Evolutionary conservation across 2,888 invertebrate species (phyloP), one percentile per base, ranked within the genome.

Genomic region (Eupithecia insigniata): DNA sequence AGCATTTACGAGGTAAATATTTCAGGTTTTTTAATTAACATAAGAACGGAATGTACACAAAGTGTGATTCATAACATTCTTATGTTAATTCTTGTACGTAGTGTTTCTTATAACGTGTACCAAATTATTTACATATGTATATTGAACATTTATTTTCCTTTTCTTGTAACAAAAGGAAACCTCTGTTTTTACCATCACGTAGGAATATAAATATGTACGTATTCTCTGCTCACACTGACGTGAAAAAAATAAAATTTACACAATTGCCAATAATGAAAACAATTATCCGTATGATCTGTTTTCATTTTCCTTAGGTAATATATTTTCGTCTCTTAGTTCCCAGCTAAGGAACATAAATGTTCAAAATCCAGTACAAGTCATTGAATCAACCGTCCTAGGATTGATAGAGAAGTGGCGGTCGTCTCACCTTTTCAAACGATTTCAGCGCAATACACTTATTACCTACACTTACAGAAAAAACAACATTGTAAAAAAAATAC

Each of bases 71-170:
- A 79, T 82, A 82, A 82, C 81, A 85, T 87, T 84, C 82, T 86
- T 81, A 89, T 88, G 87, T 78, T 83, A 89, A 89, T 86, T 76
- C 67, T 78, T 68, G 81, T 79, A 82, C 61, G n/a, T 82, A 80
- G 83, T 81, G 81, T 83, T 79, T 78, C 80, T 79, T 79, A 79
- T 73, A 58, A 55, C 58, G 55, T 78, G 75, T 71, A 68, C 64
- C 14, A 26, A 64, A 34, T 77, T 75, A 70, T 32, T 80, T 78
- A 81, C 81, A 51, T 43, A 39, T 43, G n/a, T 43, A n/a, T 74
- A 76, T 79, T 75, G 78, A 82, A 83, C 82, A 83, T 86, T 84
- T 80, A 85, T 84, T 82, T 83, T 82, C 80, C 62, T 71, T 71
- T 62, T 71, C 66, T 62, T 62, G 10, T n/a, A 34, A 32, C 34